Conservation (phyloP, 2,113 vertebrate genomes). For the Amazona vittata region DNA sequence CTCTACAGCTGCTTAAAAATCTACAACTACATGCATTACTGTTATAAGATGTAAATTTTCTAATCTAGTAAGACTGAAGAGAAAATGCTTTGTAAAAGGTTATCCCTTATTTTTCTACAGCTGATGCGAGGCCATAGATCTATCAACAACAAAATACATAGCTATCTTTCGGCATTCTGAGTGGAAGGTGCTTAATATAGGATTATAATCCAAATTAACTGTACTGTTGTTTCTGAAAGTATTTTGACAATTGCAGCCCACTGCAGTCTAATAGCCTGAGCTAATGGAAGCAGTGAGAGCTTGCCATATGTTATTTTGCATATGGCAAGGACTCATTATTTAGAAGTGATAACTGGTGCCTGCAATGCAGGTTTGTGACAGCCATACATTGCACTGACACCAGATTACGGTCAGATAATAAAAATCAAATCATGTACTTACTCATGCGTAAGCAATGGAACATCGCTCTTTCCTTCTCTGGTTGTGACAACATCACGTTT, state of each 20-base stretch:
- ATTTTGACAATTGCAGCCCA: neutral
- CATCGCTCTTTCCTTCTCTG: constrained; percentile 74
- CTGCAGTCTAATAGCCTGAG: neutral
- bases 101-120: neutral
- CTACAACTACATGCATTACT: neutral
- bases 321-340: neutral
- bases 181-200: neutral
- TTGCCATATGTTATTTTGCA: neutral
- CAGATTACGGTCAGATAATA: neutral
- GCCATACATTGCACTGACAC: neutral
- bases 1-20: neutral
- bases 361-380: neutral
- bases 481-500: constrained; percentile 78
- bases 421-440: constrained; percentile 63
- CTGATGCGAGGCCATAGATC: neutral
- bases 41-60: neutral
- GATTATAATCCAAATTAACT: neutral
- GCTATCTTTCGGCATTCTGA: neutral
- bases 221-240: neutral
- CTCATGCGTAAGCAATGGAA: constrained; percentile 70
- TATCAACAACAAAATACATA: neutral
- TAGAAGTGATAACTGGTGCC: neutral
- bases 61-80: neutral
- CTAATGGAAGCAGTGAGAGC: neutral
- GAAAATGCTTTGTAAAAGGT: neutral